phyloP scores from a whole-genome alignment of 2,113 vertebrate species.

The Campylomormyrus numenius region DNA sequence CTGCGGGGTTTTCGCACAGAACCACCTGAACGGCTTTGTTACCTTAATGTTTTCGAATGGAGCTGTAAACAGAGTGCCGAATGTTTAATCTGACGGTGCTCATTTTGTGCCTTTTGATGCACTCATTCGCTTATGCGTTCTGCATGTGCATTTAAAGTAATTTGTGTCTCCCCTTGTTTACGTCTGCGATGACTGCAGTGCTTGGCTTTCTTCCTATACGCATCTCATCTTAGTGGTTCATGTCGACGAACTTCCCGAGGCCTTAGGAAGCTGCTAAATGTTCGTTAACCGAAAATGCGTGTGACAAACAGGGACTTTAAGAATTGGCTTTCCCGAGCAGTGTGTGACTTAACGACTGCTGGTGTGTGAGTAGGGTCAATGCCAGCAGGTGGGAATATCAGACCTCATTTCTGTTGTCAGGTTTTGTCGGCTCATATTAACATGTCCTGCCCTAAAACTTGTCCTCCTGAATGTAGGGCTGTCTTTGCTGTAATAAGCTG shows the following conservation, averaged over 20 bases:
- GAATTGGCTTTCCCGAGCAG: background rate
- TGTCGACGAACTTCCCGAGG: background rate
- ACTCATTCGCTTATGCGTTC: background rate
- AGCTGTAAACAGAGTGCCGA: background rate
- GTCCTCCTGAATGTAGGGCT: background rate
- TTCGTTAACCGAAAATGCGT: background rate
- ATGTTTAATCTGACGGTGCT: background rate
- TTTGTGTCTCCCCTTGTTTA: background rate
- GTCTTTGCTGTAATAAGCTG: background rate
- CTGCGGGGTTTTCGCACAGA: background rate
- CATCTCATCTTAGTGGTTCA: background rate
- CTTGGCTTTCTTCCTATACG: constrained; percentile 5
- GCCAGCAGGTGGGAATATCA: background rate
- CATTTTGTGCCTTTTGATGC: constrained; percentile 3
- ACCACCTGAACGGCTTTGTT: background rate
- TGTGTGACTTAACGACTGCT: background rate
- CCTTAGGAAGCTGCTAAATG: background rate
- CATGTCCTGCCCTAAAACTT: background rate
- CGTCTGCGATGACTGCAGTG: constrained; percentile 1
- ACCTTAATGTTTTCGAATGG: background rate
- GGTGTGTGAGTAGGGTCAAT: background rate
- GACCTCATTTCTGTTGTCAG: background rate
- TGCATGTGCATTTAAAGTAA: background rate
- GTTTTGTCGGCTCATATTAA: background rate
- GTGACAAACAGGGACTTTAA: background rate